Percentiles rank a stretch among this genome's conserved stretches.
Conservation (phyloP, 2,797 vertebrate species). For the Melopsittacus undulatus region DNA sequence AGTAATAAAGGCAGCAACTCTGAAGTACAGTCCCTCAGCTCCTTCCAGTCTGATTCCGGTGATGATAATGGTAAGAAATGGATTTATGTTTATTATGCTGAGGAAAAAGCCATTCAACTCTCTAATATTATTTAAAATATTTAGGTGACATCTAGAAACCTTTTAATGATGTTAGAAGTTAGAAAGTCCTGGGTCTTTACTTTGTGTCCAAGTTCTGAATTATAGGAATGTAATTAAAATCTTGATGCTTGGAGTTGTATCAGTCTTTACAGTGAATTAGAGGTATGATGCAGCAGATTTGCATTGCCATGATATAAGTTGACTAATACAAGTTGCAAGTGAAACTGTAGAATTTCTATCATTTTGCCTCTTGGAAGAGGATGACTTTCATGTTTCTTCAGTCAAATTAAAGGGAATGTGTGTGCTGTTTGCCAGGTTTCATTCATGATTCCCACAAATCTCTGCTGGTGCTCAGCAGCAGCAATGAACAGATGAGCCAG, state of each 20-base stretch:
- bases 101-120: background rate
- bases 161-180: background rate
- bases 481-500: background rate
- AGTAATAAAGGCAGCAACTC: constrained; percentile 96
- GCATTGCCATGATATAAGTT: background rate
- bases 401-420: background rate
- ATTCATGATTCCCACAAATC: background rate
- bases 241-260: background rate
- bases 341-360: background rate
- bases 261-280: background rate
- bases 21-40: constrained; percentile 94
- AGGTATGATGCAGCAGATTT: background rate
- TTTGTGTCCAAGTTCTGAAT: background rate
- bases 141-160: background rate
- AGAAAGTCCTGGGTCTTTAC: background rate
- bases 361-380: background rate
- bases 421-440: background rate
- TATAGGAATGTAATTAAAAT: background rate
- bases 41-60: constrained; percentile 95
- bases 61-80: constrained; percentile 94
- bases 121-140: background rate
- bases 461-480: background rate
- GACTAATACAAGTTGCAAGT: background rate
- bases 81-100: background rate
- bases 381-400: background rate